A percentile compares a stretch with the other conserved stretches of the same genome.
Conservation (phyloP, 1,140 invertebrate species). For the Bombus affinis region DNA sequence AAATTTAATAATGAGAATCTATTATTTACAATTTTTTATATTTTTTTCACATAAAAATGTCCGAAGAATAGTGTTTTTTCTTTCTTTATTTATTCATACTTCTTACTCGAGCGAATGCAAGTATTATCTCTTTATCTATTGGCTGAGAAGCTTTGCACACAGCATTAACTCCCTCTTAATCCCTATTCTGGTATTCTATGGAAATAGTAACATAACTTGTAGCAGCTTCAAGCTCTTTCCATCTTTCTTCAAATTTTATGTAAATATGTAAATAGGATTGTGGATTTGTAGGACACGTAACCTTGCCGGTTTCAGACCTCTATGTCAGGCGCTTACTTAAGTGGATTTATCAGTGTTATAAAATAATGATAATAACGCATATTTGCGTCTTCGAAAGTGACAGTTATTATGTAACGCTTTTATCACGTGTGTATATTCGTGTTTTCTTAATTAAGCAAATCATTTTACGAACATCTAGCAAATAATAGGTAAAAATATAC, state of each 20-base stretch:
- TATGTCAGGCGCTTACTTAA: background rate
- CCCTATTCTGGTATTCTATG: conserved; percentile 1
- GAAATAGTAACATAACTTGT: background rate
- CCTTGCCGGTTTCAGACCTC: conserved; percentile 10
- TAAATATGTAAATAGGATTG: conserved; percentile 31
- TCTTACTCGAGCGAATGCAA: background rate
- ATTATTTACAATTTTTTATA: background rate
- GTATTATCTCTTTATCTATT: background rate
- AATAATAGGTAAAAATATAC: background rate
- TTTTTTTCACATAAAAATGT: background rate
- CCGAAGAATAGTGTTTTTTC: background rate
- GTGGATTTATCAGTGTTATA: background rate
- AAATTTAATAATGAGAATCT: background rate
- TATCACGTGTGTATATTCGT: no score
- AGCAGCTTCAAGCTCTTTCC: background rate
- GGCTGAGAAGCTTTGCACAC: background rate
- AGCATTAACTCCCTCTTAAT: background rate
- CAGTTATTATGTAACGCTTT: background rate
- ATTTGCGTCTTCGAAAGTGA: background rate
- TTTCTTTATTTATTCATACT: background rate
- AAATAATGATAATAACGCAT: background rate
- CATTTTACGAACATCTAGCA: background rate
- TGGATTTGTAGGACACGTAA: conserved; percentile 12
- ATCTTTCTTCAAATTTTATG: conserved; percentile 18
- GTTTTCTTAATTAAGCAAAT: background rate